These are phyloP conservation scores for Campodea augens DNA, from an alignment of 1,140 invertebrate species.

Conservation along the genomic window DNA sequence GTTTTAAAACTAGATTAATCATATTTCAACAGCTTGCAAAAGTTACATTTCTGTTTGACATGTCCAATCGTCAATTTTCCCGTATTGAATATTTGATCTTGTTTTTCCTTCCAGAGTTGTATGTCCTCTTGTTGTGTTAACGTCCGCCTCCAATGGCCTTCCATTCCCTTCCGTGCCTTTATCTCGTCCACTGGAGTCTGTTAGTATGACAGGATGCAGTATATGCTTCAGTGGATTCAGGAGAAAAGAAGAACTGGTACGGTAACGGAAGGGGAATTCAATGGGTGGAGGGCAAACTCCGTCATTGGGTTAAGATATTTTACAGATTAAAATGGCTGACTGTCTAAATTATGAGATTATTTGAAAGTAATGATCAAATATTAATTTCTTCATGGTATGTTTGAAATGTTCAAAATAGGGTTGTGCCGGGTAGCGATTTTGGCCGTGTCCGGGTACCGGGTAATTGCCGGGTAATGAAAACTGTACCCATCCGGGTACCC, in stretches of 20 bases:
- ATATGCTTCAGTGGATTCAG: conserved; percentile 80
- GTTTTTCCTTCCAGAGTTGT: conserved; percentile 34
- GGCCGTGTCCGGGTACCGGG: too few species aligned
- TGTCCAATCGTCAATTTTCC: conserved; percentile 15
- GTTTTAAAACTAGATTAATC: conserved; percentile 4
- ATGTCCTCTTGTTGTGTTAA: conserved; percentile 52
- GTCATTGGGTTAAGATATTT: neutral
- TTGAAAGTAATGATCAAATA: conserved; percentile 19
- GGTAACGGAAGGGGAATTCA: neutral
- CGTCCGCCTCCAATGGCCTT: conserved; percentile 46
- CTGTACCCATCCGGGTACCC: too few species aligned
- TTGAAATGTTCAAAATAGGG: conserved; percentile 4
- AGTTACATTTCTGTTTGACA: too few species aligned
- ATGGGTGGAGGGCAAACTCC: too few species aligned
- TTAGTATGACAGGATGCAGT: conserved; percentile 63
- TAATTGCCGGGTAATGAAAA: too few species aligned
- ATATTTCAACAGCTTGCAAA: neutral
- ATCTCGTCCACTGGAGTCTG: conserved; percentile 64
- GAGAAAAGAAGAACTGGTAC: conserved; percentile 65
- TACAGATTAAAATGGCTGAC: neutral
- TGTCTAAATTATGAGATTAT: too few species aligned
- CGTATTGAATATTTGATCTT: conserved; percentile 3
- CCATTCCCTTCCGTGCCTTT: conserved; percentile 40
- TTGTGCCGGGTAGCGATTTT: too few species aligned
- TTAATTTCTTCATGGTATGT: conserved; percentile 12